Base-by-base conservation (phyloP, 2,888 invertebrate genomes). In the Sarcophaga rosellei region DNA sequence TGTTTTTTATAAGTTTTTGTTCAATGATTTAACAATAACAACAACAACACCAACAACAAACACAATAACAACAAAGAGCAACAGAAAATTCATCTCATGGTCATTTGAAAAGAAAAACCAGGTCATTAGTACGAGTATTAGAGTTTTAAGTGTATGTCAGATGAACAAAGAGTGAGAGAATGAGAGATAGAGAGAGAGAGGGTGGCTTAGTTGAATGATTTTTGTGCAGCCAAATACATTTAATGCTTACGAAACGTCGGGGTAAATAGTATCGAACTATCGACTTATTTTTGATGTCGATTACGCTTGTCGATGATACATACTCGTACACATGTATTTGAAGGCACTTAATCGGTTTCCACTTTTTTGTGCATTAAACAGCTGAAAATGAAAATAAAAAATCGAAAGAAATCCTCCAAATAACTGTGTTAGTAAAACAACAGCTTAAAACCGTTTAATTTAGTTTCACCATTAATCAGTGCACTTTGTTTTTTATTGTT, bases 71-170 rank as follows among this genome's bases (percentile, higher is more conserved):
- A 72, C 17, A 21, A 35, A 45, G 25, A 63, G 57, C 53, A 25
- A 75, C 23, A 70, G 4, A 79, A 74, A 62, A 83, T 15, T 53
- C 77, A 84, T 81, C 81, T 81, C 84, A 86, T 75, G 86, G 86
- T 25, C 86, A 81, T 86, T 84, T 84, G 45, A 81, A 53, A 86
- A 84, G 70, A 70, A 78, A 78, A 86, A 86, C 78, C 86, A 86
- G 86, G 86, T 86, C 81, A 81, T 47, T 77, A 81, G 84, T 81
- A 81, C 25, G 74, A 81, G 84, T 81, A 78, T 84, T 86, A 81
- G 81, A 86, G 86, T 84, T 84, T 74, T 66, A 72, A 78, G 81
- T 84, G 74, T 81, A 84, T 84, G 84, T 72, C 70, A 15, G 53
- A 53, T 53, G 17, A 17, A 53, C 15, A 53, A 17, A 53, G 17